Conservation (phyloP, 2,888 invertebrate genomes). For the Acanthococcus lagerstroemiae region DNA sequence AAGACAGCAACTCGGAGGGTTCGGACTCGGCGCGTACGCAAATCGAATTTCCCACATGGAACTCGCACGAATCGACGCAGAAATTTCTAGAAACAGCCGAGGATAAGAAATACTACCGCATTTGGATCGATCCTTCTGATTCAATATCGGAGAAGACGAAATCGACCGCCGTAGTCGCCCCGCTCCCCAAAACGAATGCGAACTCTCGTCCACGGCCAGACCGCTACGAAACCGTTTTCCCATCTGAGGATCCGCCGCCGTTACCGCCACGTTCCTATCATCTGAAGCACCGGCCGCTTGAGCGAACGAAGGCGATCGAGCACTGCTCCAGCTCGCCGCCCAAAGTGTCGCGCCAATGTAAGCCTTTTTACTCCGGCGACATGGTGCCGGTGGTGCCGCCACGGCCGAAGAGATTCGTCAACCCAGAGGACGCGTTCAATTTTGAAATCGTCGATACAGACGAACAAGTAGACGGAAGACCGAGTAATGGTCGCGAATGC, state of each 20-base stretch:
- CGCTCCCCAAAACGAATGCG: not conserved
- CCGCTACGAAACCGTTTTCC: conserved; percentile 39
- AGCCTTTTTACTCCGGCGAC: conserved; percentile 43
- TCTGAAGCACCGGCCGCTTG: conserved; percentile 50
- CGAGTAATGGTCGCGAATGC: conserved; percentile 26
- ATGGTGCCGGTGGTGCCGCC: conserved; percentile 38
- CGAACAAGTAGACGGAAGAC: conserved; percentile 43
- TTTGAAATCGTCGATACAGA: conserved; percentile 78
- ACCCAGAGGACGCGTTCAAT: conserved; percentile 66
- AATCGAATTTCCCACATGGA: conserved; percentile 49
- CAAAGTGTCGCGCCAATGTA: conserved; percentile 56
- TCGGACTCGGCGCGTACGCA: conserved; percentile 40
- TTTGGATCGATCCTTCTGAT: conserved; percentile 49
- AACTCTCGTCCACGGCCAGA: conserved; percentile 27
- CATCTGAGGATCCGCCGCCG: conserved; percentile 42
- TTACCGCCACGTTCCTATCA: conserved; percentile 54
- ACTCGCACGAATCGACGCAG: conserved; percentile 45
- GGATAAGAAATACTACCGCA: conserved; percentile 54
- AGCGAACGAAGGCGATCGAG: conserved; percentile 52
- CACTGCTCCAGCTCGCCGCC: conserved; percentile 45
- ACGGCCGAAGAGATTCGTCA: conserved; percentile 39
- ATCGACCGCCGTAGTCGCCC: not conserved
- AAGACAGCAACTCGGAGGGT: conserved; percentile 30
- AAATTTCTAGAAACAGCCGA: conserved; percentile 46
- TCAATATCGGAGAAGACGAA: not conserved